phyloP scores from a whole-genome alignment of 2,888 invertebrate genomes.

The Sycophila texana region DNA sequence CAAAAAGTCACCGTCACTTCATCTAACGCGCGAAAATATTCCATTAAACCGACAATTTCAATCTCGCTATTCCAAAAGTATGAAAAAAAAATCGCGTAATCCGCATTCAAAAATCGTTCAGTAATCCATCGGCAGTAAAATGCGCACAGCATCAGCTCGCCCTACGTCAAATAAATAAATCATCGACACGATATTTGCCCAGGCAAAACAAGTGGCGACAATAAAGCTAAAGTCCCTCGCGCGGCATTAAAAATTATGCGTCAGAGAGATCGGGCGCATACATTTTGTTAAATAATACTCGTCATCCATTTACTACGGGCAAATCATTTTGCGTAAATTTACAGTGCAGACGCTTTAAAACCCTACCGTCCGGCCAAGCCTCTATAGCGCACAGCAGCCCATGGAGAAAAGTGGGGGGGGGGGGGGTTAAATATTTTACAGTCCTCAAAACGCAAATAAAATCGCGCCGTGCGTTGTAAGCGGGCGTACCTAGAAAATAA shows the following conservation, averaged over 20 bases:
- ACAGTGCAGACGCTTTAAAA: background rate
- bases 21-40: background rate
- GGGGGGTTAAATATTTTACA: constrained; percentile 48
- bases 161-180: constrained; percentile 17
- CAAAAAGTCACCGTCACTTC: no score
- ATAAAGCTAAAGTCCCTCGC: background rate
- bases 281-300: constrained; percentile 53
- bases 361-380: background rate
- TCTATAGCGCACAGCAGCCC: no score
- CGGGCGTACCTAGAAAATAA: constrained; percentile 39
- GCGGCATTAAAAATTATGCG: constrained; percentile 33
- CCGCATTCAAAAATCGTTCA: background rate
- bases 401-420: background rate
- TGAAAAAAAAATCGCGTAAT: background rate
- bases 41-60: no score
- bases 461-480: background rate
- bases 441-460: constrained; percentile 46
- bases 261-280: background rate
- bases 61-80: no score
- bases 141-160: background rate
- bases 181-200: background rate
- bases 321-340: constrained; percentile 52
- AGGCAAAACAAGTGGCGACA: constrained; percentile 19
- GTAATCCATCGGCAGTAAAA: background rate
- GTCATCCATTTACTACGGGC: constrained; percentile 48